These are phyloP conservation scores for Grammomys dolichurus DNA, from an alignment of 2,113 vertebrate genomes.

Conservation along the genomic window DNA sequence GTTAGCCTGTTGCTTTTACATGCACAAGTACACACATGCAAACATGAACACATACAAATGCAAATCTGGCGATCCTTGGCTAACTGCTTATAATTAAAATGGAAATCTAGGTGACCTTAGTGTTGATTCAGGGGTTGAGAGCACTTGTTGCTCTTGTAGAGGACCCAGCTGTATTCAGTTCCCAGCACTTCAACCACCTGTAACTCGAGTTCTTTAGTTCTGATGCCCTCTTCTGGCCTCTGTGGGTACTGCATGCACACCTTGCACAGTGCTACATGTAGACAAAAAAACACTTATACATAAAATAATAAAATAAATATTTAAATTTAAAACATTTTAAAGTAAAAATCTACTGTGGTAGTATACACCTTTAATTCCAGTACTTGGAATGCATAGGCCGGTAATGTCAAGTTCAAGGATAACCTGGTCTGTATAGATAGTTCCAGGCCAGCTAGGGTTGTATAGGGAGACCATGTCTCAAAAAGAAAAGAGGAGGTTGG, in stretches of 20 bases:
- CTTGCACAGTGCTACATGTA: neutral
- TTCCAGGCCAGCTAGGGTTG: neutral
- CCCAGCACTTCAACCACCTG: neutral
- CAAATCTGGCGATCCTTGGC: neutral
- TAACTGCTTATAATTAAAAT: slow-evolving; percentile 11
- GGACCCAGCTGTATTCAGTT: neutral
- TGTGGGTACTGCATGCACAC: neutral
- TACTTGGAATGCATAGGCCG: neutral
- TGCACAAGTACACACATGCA: neutral
- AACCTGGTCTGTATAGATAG: neutral
- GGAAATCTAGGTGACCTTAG: neutral
- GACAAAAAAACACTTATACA: neutral
- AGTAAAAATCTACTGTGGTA: neutral
- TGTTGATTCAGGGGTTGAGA: neutral
- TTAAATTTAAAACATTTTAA: neutral
- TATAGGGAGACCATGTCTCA: neutral
- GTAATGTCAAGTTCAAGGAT: neutral
- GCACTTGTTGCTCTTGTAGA: neutral
- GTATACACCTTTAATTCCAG: neutral
- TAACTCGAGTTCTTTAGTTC: neutral
- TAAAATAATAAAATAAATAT: neutral
- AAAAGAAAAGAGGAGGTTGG: neutral
- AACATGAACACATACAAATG: neutral
- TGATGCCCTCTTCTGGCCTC: neutral
- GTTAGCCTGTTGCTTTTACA: neutral